Conservation (phyloP, 2,113 vertebrate species). For the Coptodon rendalli region DNA sequence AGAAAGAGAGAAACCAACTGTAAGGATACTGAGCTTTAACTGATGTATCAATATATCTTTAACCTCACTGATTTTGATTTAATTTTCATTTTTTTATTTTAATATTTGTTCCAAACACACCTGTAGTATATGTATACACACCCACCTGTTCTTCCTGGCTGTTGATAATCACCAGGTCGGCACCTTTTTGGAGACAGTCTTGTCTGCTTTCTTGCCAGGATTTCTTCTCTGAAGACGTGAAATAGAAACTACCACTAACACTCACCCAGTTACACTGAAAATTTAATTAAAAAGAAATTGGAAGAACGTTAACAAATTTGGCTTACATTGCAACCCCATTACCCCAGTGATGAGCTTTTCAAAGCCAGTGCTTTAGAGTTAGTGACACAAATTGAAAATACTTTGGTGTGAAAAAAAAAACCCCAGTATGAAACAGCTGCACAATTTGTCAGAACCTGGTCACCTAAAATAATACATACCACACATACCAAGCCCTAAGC, state of each 20-base stretch:
- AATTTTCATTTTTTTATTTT: not conserved
- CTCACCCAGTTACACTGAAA: not conserved
- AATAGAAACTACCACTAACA: not conserved
- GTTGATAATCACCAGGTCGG: conserved; percentile 13
- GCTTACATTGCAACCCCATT: not conserved
- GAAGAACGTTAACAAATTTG: not conserved
- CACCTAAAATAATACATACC: too few species aligned
- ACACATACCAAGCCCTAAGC: too few species aligned
- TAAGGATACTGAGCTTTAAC: not conserved
- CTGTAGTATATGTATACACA: not conserved
- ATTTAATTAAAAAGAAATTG: not conserved
- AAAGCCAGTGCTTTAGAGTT: not conserved
- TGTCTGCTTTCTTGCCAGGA: conserved; percentile 16
- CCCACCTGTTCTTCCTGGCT: conserved; percentile 19
- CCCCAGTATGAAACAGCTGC: not conserved
- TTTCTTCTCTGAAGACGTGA: not conserved
- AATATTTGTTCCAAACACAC: too few species aligned
- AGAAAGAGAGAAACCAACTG: not conserved
- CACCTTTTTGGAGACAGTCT: not conserved
- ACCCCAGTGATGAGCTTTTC: not conserved
- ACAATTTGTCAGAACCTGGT: not conserved
- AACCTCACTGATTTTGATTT: too few species aligned
- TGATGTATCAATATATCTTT: not conserved
- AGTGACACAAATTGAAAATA: not conserved
- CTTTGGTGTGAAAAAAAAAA: not conserved